A percentile compares a stretch with the other conserved stretches of the same genome.
These are phyloP conservation scores for Hymenopus coronatus DNA, from an alignment of 2,888 invertebrate genomes.

Conservation along the genomic window DNA sequence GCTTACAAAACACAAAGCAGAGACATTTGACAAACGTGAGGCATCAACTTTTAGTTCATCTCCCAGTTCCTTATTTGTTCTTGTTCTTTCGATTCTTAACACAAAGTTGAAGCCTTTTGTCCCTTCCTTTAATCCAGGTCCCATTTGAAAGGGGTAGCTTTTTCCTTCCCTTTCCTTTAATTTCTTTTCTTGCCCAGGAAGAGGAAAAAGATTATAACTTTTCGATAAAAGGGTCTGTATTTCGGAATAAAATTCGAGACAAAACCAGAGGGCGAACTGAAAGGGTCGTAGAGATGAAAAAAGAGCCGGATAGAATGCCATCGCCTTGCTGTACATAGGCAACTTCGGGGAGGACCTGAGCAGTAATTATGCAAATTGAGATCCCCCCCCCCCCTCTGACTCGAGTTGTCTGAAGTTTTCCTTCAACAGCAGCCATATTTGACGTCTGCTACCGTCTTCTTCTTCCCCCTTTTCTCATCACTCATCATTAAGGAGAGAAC, in stretches of 20 bases:
- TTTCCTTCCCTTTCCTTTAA: not conserved
- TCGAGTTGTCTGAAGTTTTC: slow-evolving; percentile 17
- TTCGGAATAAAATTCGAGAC: not conserved
- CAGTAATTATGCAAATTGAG: slow-evolving; percentile 29
- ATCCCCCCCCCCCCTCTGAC: not conserved
- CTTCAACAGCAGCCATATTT: not conserved
- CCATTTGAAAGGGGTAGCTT: not conserved
- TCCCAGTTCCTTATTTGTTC: not conserved
- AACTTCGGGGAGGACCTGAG: slow-evolving; percentile 13
- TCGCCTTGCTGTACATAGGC: not conserved
- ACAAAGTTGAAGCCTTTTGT: not conserved
- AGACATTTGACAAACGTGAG: not conserved
- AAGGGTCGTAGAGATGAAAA: not conserved
- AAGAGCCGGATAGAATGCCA: not conserved
- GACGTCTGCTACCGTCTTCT: not conserved
- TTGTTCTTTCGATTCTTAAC: not conserved
- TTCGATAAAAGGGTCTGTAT: slow-evolving; percentile 15
- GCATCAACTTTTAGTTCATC: not conserved
- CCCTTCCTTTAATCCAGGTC: slow-evolving; percentile 1
- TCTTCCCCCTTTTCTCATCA: slow-evolving; percentile 4
- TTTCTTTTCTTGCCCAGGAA: not conserved
- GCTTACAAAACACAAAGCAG: not conserved
- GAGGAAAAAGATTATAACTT: slow-evolving; percentile 7
- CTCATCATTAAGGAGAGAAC: slow-evolving; percentile 20
- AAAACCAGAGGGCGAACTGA: not conserved